These are phyloP conservation scores for Galagoides demidoff DNA, from an alignment of 2,797 vertebrate genomes.

Conservation along the genomic window DNA sequence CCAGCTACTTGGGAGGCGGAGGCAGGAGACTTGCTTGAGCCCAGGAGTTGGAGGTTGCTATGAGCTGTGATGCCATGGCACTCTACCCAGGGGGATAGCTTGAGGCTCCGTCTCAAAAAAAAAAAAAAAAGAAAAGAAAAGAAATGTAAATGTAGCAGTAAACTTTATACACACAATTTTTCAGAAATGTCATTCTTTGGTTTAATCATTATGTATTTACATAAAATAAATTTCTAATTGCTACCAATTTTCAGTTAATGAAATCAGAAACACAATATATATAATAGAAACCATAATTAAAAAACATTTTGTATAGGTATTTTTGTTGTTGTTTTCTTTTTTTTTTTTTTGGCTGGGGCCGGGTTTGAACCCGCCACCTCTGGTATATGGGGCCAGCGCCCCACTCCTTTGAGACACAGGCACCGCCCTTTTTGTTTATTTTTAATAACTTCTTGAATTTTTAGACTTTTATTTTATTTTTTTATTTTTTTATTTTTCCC, in stretches of 20 bases:
- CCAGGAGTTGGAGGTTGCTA: too few relatives aligned
- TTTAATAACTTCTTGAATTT: slow-evolving; percentile 38
- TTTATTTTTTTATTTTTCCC: too few relatives aligned
- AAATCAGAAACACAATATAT: slow-evolving; percentile 45
- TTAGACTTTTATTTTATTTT: not conserved
- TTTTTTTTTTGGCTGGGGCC: too few relatives aligned
- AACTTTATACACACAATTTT: slow-evolving; percentile 23
- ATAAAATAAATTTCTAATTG: slow-evolving; percentile 24
- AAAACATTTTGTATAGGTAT: not conserved
- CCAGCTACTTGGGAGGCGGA: too few relatives aligned
- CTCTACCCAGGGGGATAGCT: too few relatives aligned
- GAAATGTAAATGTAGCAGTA: not conserved
- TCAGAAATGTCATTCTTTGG: not conserved
- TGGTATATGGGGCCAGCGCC: too few relatives aligned
- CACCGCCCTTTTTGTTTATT: not conserved
- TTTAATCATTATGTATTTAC: not conserved
- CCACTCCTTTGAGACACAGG: too few relatives aligned
- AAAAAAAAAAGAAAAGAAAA: not conserved
- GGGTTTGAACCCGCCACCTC: too few relatives aligned
- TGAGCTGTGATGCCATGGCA: too few relatives aligned
- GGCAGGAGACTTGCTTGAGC: too few relatives aligned
- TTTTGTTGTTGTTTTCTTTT: not conserved
- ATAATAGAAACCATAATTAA: not conserved
- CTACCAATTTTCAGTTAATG: not conserved
- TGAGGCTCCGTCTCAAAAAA: too few relatives aligned